phyloP scores from a whole-genome alignment of 2,888 invertebrate species.

The Phania funesta region DNA sequence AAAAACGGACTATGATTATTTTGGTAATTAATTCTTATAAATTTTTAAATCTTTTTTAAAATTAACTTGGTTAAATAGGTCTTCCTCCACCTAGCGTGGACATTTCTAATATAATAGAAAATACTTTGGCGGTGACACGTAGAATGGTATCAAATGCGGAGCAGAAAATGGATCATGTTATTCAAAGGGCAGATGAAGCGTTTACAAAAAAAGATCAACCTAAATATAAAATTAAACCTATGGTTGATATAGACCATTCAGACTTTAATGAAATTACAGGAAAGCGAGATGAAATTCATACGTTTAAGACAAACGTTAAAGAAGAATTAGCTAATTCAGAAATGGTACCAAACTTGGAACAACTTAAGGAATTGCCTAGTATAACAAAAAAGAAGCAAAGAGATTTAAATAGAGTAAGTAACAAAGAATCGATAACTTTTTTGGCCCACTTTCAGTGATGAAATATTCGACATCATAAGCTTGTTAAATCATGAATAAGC shows the following conservation, averaged over 20 bases:
- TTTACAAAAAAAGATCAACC: constrained; percentile 61
- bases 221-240: constrained; percentile 50
- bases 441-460: constrained; percentile 73
- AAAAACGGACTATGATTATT: constrained; percentile 72
- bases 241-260: constrained; percentile 68
- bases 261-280: constrained; percentile 70
- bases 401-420: constrained; percentile 74
- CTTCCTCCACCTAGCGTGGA: constrained; percentile 71
- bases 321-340: constrained; percentile 70
- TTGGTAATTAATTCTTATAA: constrained; percentile 67
- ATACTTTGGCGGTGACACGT: constrained; percentile 60
- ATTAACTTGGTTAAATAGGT: constrained; percentile 65
- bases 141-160: constrained; percentile 61
- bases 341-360: constrained; percentile 82
- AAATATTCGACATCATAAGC: constrained; percentile 80
- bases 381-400: constrained; percentile 82
- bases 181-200: constrained; percentile 70
- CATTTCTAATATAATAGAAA: constrained; percentile 69
- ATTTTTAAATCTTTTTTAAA: not conserved
- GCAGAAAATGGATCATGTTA: constrained; percentile 68
- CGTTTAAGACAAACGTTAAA: constrained; percentile 69
- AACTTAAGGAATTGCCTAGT: constrained; percentile 78
- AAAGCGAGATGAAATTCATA: constrained; percentile 66
- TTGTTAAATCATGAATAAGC: constrained; percentile 63
- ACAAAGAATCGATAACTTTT: not conserved